phyloP scores from a whole-genome alignment of 2,888 invertebrate species.

The Drosophila affinis region DNA sequence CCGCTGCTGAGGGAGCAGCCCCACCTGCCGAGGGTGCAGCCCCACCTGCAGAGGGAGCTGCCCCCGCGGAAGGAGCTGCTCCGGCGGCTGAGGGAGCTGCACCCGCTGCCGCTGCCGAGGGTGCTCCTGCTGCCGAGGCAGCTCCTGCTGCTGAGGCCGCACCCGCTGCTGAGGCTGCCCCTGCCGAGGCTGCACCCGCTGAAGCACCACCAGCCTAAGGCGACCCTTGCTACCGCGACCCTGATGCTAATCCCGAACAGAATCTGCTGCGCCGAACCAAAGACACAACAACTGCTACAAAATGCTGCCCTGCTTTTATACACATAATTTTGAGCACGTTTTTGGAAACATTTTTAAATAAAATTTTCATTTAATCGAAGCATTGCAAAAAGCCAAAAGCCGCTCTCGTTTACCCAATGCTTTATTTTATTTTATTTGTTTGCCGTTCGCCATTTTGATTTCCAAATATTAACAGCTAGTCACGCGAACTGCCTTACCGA shows the following conservation, averaged over 20 bases:
- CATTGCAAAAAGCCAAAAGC: constrained; percentile 65
- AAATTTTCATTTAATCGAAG: constrained; percentile 53
- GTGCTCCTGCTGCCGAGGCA: constrained; percentile 65
- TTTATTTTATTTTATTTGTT: constrained; percentile 42
- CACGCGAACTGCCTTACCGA: constrained; percentile 44
- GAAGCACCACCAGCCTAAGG: constrained; percentile 49
- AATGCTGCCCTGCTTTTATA: constrained; percentile 69
- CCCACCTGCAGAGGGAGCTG: constrained; percentile 70
- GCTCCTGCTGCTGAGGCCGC: constrained; percentile 57
- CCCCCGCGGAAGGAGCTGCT: constrained; percentile 60
- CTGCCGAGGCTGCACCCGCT: constrained; percentile 40
- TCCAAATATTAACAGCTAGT: constrained; percentile 60
- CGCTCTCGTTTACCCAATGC: constrained; percentile 16
- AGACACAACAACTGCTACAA: constrained; percentile 58
- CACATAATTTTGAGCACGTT: constrained; percentile 52
- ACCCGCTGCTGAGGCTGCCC: constrained; percentile 56
- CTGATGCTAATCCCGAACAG: constrained; percentile 21
- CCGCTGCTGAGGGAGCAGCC: constrained; percentile 80
- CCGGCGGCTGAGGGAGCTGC: constrained; percentile 63
- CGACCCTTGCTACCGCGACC: not conserved
- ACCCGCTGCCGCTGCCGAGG: constrained; percentile 59
- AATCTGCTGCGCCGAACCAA: constrained; percentile 41
- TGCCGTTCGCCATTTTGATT: constrained; percentile 31
- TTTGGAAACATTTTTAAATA: constrained; percentile 45
- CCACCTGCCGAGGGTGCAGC: constrained; percentile 77